phyloP scores from a whole-genome alignment of 2,888 invertebrate species.

The Lepeophtheirus nordmannii region DNA sequence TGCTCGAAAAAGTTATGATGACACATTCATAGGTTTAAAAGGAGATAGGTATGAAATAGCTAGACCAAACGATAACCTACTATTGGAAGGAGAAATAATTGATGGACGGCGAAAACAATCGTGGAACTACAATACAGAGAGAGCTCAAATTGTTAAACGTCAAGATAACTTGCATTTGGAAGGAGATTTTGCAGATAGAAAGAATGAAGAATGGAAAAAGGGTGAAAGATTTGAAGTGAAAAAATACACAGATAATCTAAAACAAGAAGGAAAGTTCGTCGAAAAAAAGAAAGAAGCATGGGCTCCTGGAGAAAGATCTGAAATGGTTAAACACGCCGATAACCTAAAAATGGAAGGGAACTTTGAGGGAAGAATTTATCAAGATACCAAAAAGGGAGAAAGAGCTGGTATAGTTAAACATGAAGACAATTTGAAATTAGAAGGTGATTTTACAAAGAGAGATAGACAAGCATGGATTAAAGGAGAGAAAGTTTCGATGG shows the following conservation, averaged over 20 bases:
- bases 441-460: constrained; percentile 38
- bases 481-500: constrained; percentile 26
- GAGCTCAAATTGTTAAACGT: constrained; percentile 42
- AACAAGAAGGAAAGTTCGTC: constrained; percentile 43
- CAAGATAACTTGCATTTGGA: constrained; percentile 34
- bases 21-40: constrained; percentile 36
- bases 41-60: constrained; percentile 42
- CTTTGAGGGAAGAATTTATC: constrained; percentile 27
- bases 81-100: constrained; percentile 31
- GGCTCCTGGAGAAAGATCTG: constrained; percentile 27
- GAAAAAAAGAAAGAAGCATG: constrained; percentile 28
- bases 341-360: constrained; percentile 52
- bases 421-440: constrained; percentile 40
- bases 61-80: constrained; percentile 40
- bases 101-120: constrained; percentile 37
- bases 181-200: constrained; percentile 40
- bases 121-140: constrained; percentile 40
- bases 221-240: constrained; percentile 27
- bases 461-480: constrained; percentile 12
- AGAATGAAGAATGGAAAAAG: constrained; percentile 31
- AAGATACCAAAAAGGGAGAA: constrained; percentile 24
- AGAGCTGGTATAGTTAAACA: constrained; percentile 26
- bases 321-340: constrained; percentile 38
- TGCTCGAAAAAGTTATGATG: constrained; percentile 36
- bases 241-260: constrained; percentile 27